These are phyloP conservation scores for Etheostoma perlongum DNA, from an alignment of 2,797 vertebrate genomes.

Conservation along the genomic window DNA sequence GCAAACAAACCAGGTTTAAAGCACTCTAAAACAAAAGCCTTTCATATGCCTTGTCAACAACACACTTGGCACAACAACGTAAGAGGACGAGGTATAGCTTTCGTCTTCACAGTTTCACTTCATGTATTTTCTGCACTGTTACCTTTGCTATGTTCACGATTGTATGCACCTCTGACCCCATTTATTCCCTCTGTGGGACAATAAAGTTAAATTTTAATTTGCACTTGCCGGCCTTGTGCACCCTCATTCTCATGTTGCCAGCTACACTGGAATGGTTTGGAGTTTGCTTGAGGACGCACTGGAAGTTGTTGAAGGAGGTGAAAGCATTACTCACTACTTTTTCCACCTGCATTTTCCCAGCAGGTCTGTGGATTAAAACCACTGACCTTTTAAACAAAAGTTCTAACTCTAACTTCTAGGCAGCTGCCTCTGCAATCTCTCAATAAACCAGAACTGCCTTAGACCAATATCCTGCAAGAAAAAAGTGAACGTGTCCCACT, in stretches of 20 bases:
- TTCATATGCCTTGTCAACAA: not conserved
- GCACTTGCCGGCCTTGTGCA: not conserved
- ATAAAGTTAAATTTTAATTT: not conserved
- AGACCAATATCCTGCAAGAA: conserved; percentile 38
- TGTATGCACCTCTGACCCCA: not conserved
- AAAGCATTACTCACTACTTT: conserved; percentile 37
- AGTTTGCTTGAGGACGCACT: conserved; percentile 19
- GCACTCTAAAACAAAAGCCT: not conserved
- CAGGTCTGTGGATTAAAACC: conserved; percentile 55
- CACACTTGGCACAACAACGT: not conserved
- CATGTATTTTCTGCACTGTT: not conserved
- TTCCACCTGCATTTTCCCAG: conserved; percentile 17
- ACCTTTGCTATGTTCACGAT: not conserved
- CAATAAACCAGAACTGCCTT: conserved; percentile 14
- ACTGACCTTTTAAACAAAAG: conserved; percentile 50
- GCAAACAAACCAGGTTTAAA: not conserved
- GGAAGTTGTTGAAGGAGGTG: conserved; percentile 20
- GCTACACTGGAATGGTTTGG: not conserved
- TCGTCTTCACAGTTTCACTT: not conserved
- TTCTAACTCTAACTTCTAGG: conserved; percentile 30
- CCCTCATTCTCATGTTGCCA: not conserved
- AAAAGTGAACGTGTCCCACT: conserved; percentile 35
- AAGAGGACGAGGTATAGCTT: not conserved
- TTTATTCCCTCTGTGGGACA: not conserved
- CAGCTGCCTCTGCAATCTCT: conserved; percentile 24